These are phyloP conservation scores for Aramus guarauna DNA, from an alignment of 2,113 vertebrate genomes.

Conservation along the genomic window DNA sequence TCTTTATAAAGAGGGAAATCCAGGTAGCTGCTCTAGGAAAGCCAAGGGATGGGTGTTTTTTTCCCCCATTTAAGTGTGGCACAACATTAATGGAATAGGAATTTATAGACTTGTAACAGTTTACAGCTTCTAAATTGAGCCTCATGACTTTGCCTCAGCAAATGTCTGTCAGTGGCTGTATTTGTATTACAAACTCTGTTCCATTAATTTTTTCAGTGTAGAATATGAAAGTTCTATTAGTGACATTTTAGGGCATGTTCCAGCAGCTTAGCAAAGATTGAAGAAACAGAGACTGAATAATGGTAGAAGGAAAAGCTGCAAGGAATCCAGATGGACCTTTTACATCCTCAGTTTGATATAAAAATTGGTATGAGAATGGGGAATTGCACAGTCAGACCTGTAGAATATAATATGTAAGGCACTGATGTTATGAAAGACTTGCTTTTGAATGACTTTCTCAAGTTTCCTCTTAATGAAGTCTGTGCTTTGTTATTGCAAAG, in stretches of 20 bases:
- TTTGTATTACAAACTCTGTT: not conserved
- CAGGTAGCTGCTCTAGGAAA: not conserved
- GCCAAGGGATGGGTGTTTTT: not conserved
- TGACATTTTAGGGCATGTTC: not conserved
- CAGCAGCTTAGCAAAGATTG: not conserved
- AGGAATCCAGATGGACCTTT: not conserved
- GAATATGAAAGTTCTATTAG: not conserved
- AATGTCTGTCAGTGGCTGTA: not conserved
- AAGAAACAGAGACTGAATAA: slow-evolving; percentile 2
- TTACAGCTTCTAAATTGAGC: not conserved
- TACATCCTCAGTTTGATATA: not conserved
- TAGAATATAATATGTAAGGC: not conserved
- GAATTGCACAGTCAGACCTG: not conserved
- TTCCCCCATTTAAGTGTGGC: not conserved
- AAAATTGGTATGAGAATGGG: not conserved
- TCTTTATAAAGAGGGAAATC: not conserved
- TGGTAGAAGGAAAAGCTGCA: not conserved
- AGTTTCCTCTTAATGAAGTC: not conserved
- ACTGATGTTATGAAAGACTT: not conserved
- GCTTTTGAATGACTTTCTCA: not conserved
- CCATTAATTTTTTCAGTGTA: not conserved
- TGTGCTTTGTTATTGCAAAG: not conserved
- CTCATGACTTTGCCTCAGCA: not conserved
- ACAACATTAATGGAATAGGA: not conserved
- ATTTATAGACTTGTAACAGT: not conserved